phyloP scores from a whole-genome alignment of 1,140 invertebrate species.

The Drosophila punjabiensis region DNA sequence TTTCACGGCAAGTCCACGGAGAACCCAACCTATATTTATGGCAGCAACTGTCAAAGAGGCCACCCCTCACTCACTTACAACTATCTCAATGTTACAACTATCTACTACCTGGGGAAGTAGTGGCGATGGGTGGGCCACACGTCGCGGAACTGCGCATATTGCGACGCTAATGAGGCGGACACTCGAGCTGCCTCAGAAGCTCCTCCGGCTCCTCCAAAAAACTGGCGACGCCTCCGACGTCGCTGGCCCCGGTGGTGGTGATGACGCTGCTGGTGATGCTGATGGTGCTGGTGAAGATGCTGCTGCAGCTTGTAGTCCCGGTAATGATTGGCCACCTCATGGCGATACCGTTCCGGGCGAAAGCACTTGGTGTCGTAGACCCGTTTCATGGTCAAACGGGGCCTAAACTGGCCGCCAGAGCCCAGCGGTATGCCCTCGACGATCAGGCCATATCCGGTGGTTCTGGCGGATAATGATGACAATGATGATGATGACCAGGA shows the following conservation, averaged over 20 bases:
- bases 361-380: conserved; percentile 71
- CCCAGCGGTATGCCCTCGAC: conserved; percentile 56
- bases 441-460: conserved; percentile 15
- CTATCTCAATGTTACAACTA: too few relatives aligned
- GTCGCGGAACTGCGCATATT: conserved; percentile 52
- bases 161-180: conserved; percentile 40
- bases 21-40: conserved; percentile 54
- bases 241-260: conserved; percentile 12
- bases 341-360: conserved; percentile 61
- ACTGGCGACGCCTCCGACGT: conserved; percentile 6
- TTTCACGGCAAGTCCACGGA: conserved; percentile 5
- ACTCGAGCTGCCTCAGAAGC: conserved; percentile 9
- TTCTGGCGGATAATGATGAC: neutral
- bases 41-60: conserved; percentile 37
- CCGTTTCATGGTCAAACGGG: conserved; percentile 64
- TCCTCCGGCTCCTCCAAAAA: neutral
- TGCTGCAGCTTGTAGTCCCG: conserved; percentile 72
- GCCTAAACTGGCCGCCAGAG: conserved; percentile 51
- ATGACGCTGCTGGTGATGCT: conserved; percentile 22
- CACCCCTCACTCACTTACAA: neutral
- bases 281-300: conserved; percentile 25
- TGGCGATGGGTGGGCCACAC: conserved; percentile 70
- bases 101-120: conserved; percentile 76
- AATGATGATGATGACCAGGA: neutral
- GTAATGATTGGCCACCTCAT: conserved; percentile 84